A percentile compares a stretch with the other conserved stretches of the same genome.
Conservation (phyloP, 1,140 invertebrate genomes). For the Stegodyphus mimosarum region DNA sequence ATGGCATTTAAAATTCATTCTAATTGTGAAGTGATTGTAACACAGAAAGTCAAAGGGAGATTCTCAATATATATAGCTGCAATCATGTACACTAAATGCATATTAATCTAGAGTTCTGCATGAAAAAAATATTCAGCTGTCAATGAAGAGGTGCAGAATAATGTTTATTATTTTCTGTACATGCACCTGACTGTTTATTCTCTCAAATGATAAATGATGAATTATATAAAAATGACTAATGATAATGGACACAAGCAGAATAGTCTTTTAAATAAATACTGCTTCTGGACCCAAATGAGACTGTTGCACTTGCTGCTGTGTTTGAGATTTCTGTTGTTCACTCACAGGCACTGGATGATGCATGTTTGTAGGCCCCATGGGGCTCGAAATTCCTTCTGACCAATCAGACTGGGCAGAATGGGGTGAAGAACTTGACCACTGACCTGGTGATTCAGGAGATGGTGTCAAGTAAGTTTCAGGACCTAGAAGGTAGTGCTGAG, state of each 20-base stretch:
- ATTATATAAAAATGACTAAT: background rate
- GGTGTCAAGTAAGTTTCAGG: constrained; percentile 88
- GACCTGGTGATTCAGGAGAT: constrained; percentile 91
- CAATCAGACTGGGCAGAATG: constrained; percentile 88
- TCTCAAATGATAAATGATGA: too few species aligned
- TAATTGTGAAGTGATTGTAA: too few species aligned
- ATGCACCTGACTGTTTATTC: too few species aligned
- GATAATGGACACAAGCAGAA: background rate
- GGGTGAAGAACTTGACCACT: constrained; percentile 93
- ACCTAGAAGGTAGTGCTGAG: constrained; percentile 73
- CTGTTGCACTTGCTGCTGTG: constrained; percentile 37
- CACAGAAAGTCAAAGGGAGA: too few species aligned
- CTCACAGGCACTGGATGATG: constrained; percentile 35
- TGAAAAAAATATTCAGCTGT: too few species aligned
- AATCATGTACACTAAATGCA: too few species aligned
- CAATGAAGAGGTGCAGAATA: too few species aligned
- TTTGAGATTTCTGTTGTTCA: constrained; percentile 49
- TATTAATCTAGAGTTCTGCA: too few species aligned
- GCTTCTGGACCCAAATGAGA: constrained; percentile 47
- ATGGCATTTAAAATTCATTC: too few species aligned
- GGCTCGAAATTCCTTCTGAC: constrained; percentile 85
- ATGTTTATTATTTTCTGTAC: too few species aligned
- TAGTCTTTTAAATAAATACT: constrained; percentile 40
- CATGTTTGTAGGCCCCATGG: constrained; percentile 61
- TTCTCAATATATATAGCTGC: too few species aligned